A percentile compares a stretch with the other conserved stretches of the same genome.
These are phyloP conservation scores for Enhydra lutris DNA, from an alignment of 2,113 vertebrate species.

Conservation along the genomic window DNA sequence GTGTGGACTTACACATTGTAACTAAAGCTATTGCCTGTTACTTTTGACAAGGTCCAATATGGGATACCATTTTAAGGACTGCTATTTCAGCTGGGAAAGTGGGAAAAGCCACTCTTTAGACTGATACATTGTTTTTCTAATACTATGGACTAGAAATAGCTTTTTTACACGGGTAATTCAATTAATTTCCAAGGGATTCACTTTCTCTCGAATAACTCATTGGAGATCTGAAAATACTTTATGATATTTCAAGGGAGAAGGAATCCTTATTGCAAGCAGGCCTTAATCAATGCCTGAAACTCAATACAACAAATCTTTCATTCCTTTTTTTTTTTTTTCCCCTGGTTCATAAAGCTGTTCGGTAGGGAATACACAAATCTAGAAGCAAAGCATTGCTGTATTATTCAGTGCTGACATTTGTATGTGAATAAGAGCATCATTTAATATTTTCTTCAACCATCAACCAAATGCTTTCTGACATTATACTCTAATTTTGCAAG, in stretches of 20 bases:
- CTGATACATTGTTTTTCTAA: background rate
- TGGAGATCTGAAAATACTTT: background rate
- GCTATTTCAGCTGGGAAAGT: background rate
- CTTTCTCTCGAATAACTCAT: slow-evolving; percentile 21
- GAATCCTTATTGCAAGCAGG: background rate
- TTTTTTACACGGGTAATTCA: slow-evolving; percentile 37
- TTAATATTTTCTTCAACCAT: slow-evolving; percentile 64
- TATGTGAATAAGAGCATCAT: slow-evolving; percentile 42
- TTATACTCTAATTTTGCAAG: slow-evolving; percentile 60
- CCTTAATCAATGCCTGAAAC: background rate
- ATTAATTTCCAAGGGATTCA: background rate
- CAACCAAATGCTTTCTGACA: slow-evolving; percentile 68
- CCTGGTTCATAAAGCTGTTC: background rate
- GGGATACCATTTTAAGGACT: background rate
- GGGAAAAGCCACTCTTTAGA: background rate
- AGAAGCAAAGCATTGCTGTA: background rate
- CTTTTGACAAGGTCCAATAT: background rate
- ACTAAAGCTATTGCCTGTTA: slow-evolving; percentile 12
- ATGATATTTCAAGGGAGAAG: background rate
- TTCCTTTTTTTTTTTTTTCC: background rate
- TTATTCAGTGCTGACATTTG: slow-evolving; percentile 58
- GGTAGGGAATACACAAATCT: background rate
- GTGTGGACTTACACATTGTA: background rate
- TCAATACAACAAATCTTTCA: background rate
- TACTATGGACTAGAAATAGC: background rate